Evolutionary conservation across 2,797 vertebrate species (phyloP).

Genomic region (Lates japonicus): DNA sequence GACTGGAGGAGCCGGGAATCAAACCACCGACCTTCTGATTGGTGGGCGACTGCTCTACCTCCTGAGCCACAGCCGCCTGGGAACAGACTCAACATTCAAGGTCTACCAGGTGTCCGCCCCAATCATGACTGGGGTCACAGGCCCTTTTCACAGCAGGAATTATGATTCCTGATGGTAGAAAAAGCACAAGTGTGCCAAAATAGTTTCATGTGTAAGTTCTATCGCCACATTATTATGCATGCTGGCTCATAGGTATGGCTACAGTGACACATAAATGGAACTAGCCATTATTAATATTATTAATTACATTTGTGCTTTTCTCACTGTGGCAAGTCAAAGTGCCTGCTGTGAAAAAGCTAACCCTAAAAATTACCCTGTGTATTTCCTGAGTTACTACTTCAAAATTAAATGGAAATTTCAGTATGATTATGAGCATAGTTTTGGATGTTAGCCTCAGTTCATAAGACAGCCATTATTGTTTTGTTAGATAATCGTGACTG

Average conservation of each 20-base stretch:
- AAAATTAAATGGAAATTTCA: background rate
- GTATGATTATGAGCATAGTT: background rate
- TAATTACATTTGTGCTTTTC: background rate
- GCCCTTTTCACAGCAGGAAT: background rate
- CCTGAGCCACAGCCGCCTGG: no score
- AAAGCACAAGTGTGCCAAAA: background rate
- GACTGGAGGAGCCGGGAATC: no score
- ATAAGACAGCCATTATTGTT: slow-evolving; percentile 1
- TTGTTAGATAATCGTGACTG: slow-evolving; percentile 26
- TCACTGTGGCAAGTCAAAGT: background rate
- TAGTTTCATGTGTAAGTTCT: background rate
- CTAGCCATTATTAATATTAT: background rate
- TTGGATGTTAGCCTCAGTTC: background rate
- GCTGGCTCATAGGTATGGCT: no score
- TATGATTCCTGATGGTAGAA: background rate
- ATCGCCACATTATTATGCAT: background rate
- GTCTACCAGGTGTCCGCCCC: background rate
- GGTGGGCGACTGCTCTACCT: no score
- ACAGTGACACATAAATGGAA: background rate
- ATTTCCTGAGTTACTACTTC: background rate
- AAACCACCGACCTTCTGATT: no score
- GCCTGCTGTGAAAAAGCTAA: background rate
- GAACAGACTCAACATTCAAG: background rate
- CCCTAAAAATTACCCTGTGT: background rate
- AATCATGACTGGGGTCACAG: background rate